A percentile compares a stretch with the other conserved stretches of the same genome.
phyloP scores from a whole-genome alignment of 2,113 vertebrate genomes.

The Astatoreochromis straeleni region DNA sequence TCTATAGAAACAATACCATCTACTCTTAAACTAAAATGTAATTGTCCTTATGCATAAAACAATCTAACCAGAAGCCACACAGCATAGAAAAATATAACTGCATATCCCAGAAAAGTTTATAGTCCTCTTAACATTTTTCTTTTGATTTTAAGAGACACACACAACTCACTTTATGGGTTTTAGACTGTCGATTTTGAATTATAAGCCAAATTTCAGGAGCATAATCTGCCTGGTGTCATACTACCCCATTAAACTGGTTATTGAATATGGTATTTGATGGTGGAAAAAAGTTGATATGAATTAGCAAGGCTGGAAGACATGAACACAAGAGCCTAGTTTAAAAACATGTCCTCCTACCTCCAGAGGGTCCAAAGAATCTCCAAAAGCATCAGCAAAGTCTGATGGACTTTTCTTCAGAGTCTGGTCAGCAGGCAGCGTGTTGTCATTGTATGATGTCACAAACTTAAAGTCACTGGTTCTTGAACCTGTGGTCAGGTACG shows the following conservation, averaged over 20 bases:
- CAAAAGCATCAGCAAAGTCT: rapidly evolving
- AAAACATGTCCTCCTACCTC: background rate
- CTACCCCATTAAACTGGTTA: rapidly evolving
- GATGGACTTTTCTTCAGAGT: background rate
- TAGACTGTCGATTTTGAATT: rapidly evolving
- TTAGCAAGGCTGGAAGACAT: background rate
- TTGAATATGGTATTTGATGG: rapidly evolving
- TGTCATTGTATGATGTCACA: conserved; percentile 52
- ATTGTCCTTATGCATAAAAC: rapidly evolving
- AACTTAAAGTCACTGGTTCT: conserved; percentile 42
- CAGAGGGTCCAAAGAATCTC: background rate
- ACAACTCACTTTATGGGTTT: rapidly evolving
- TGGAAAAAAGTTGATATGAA: background rate
- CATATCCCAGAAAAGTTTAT: rapidly evolving
- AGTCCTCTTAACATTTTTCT: rapidly evolving
- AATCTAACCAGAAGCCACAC: rapidly evolving
- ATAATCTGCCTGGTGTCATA: rapidly evolving
- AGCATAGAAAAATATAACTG: rapidly evolving
- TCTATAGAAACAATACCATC: rapidly evolving
- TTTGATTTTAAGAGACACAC: background rate
- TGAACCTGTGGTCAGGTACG: no score
- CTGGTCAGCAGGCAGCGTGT: background rate
- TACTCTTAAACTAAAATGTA: rapidly evolving
- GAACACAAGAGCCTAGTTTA: background rate
- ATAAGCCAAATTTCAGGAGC: rapidly evolving